Conservation (phyloP, 2,888 invertebrate species). For the Falcaria lacertinaria region DNA sequence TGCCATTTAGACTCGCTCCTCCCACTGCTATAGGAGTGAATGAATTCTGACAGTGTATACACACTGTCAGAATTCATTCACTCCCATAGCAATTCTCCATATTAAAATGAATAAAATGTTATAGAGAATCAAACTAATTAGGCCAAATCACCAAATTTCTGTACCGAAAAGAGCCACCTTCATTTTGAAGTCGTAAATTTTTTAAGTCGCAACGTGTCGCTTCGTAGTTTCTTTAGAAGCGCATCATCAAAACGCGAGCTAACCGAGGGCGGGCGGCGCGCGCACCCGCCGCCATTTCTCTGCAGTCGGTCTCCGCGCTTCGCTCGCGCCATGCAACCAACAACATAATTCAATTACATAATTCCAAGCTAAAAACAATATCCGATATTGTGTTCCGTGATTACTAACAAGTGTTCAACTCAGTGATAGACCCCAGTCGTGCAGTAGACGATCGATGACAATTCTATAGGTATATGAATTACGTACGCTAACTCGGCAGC, state of each 20-base stretch:
- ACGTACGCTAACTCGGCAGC: neutral
- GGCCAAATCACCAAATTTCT: too few species aligned
- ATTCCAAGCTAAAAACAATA: conserved; percentile 28
- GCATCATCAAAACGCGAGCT: conserved; percentile 26
- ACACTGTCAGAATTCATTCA: too few species aligned
- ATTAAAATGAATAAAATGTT: too few species aligned
- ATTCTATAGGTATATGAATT: conserved; percentile 6
- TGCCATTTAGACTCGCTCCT: too few species aligned
- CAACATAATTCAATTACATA: conserved; percentile 52
- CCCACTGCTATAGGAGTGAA: too few species aligned
- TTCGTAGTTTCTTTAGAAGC: neutral
- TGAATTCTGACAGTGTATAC: too few species aligned
- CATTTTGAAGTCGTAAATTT: too few species aligned
- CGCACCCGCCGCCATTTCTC: conserved; percentile 70
- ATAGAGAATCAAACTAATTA: too few species aligned
- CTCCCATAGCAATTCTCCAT: too few species aligned
- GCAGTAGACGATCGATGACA: conserved; percentile 7
- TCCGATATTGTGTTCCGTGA: conserved; percentile 14
- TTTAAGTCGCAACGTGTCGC: too few species aligned
- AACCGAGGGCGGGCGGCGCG: conserved; percentile 70
- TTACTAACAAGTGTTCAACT: conserved; percentile 4
- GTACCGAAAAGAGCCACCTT: too few species aligned
- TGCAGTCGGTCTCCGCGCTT: conserved; percentile 64
- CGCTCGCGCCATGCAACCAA: conserved; percentile 60
- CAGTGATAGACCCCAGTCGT: conserved; percentile 6